Percentiles rank a stretch among this genome's conserved stretches.
Conservation (phyloP, 1,140 invertebrate genomes). For the Drosophila nikananu region DNA sequence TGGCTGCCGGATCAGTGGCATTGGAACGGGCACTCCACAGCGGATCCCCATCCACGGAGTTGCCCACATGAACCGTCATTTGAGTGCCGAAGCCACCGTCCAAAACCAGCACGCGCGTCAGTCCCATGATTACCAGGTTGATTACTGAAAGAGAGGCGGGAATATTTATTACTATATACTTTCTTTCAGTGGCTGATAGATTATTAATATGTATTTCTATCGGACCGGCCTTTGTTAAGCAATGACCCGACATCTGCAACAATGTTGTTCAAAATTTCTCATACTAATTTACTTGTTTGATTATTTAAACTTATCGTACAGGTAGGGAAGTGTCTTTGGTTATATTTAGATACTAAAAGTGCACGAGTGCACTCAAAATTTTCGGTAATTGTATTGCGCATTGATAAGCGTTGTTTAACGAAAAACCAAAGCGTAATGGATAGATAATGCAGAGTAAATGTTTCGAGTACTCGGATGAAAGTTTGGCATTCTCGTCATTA, state of each 20-base stretch:
- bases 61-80: constrained; percentile 89
- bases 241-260: constrained; percentile 17
- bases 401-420: too few species aligned
- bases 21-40: constrained; percentile 93
- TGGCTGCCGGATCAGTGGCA: constrained; percentile 89
- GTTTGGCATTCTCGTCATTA: too few species aligned
- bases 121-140: constrained; percentile 48
- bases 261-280: constrained; percentile 11
- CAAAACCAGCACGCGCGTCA: constrained; percentile 84
- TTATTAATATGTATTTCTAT: constrained; percentile 4
- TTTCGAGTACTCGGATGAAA: too few species aligned
- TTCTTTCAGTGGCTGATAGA: constrained; percentile 26
- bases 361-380: too few species aligned
- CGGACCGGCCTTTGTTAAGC: not conserved
- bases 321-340: constrained; percentile 41
- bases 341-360: too few species aligned
- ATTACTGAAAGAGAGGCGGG: not conserved
- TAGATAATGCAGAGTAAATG: too few species aligned
- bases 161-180: constrained; percentile 11
- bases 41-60: constrained; percentile 90
- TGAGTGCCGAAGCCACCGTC: constrained; percentile 93
- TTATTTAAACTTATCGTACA: constrained; percentile 23
- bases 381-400: too few species aligned
- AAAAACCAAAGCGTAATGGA: too few species aligned
- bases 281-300: constrained; percentile 15